Conservation (phyloP, 2,113 vertebrate genomes). For the Atractosteus spatula region DNA sequence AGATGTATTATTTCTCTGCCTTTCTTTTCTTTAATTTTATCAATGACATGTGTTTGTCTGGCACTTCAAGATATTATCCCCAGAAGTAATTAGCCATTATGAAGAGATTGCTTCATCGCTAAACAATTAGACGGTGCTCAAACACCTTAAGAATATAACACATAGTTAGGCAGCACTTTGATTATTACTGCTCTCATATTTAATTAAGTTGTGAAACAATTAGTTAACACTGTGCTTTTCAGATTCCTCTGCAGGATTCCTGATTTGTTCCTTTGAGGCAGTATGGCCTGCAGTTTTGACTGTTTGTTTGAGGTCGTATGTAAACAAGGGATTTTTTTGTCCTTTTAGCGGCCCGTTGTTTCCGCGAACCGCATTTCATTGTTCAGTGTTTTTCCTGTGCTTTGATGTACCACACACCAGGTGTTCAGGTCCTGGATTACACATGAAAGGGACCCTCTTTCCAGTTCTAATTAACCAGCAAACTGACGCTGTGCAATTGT, state of each 20-base stretch:
- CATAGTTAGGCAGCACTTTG: constrained; percentile 1
- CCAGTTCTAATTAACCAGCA: constrained; percentile 80
- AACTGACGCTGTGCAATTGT: constrained; percentile 44
- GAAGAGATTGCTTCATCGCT: background rate
- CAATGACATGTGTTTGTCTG: no score
- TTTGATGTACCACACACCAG: constrained; percentile 78
- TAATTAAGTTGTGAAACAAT: constrained; percentile 78
- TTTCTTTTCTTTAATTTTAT: no score
- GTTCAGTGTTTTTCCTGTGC: constrained; percentile 61
- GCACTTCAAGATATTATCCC: background rate
- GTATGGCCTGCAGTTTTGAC: constrained; percentile 23
- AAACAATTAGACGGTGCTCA: background rate
- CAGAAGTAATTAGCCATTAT: background rate
- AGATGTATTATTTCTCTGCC: no score
- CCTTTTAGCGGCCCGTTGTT: constrained; percentile 56
- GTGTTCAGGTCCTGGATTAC: constrained; percentile 81
- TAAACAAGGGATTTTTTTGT: constrained; percentile 45
- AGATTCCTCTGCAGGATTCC: constrained; percentile 37
- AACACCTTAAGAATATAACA: background rate
- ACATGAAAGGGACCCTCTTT: constrained; percentile 76
- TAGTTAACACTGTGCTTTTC: constrained; percentile 61
- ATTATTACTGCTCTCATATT: constrained; percentile 48
- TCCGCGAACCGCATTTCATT: constrained; percentile 69
- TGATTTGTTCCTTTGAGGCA: constrained; percentile 54
- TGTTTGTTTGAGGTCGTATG: constrained; percentile 68